phyloP scores from a whole-genome alignment of 2,113 vertebrate species.

The Alosa alosa region DNA sequence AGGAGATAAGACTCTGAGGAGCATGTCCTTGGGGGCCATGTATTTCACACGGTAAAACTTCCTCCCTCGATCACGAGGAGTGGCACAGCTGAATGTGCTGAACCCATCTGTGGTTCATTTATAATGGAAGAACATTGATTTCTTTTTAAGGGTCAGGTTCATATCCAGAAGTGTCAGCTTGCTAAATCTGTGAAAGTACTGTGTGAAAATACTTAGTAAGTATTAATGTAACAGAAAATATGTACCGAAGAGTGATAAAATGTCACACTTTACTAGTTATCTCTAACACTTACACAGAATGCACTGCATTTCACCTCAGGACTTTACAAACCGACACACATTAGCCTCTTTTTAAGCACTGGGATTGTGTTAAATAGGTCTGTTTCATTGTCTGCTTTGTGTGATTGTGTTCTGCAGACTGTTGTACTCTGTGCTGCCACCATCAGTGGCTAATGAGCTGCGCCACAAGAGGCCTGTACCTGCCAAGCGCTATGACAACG shows the following conservation, averaged over 20 bases:
- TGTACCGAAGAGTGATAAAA: too few species aligned
- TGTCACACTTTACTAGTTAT: too few species aligned
- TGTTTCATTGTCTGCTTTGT: conserved; percentile 26
- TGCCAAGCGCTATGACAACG: conserved; percentile 94
- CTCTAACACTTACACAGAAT: too few species aligned
- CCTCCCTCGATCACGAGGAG: not conserved
- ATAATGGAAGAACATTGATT: not conserved
- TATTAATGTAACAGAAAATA: too few species aligned
- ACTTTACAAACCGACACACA: too few species aligned
- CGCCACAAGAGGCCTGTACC: conserved; percentile 95
- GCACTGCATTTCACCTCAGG: too few species aligned
- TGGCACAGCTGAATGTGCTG: not conserved
- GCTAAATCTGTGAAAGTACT: not conserved
- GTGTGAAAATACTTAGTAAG: not conserved
- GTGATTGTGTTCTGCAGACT: conserved; percentile 67
- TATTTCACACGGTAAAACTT: not conserved
- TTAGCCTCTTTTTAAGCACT: not conserved
- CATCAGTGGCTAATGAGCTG: conserved; percentile 95
- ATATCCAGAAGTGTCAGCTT: not conserved
- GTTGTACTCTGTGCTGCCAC: conserved; percentile 94
- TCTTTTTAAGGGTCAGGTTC: not conserved
- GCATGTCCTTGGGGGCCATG: not conserved
- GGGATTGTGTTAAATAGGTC: not conserved
- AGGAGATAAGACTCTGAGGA: conserved; percentile 46
- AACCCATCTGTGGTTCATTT: not conserved